These are phyloP conservation scores for Sparus aurata DNA, from an alignment of 2,797 vertebrate species.

Conservation along the genomic window DNA sequence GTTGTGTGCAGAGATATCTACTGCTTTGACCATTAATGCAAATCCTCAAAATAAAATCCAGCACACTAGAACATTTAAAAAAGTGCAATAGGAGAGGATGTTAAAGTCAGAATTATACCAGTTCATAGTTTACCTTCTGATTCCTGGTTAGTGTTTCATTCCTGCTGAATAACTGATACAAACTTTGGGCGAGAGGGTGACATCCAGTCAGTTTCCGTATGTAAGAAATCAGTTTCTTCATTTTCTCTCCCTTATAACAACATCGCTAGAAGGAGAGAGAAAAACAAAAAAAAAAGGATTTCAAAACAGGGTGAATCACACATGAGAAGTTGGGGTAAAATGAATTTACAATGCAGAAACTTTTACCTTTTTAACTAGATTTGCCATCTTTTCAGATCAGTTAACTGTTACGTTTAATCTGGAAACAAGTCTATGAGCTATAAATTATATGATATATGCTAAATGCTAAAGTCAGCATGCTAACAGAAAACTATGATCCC, in stretches of 20 bases:
- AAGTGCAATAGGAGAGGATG: neutral
- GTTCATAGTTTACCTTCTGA: constrained; percentile 67
- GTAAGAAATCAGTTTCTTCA: constrained; percentile 47
- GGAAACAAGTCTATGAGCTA: neutral
- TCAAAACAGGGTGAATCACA: neutral
- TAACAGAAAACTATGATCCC: too few relatives aligned
- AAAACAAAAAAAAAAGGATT: neutral
- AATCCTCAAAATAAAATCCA: neutral
- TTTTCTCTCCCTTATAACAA: rapidly evolving
- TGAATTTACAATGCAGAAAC: too few relatives aligned
- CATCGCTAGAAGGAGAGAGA: constrained; percentile 16
- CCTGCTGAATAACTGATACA: constrained; percentile 70
- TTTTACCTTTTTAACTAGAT: neutral
- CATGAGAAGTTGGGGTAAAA: neutral
- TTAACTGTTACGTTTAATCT: too few relatives aligned
- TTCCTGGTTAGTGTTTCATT: constrained; percentile 51
- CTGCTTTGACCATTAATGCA: neutral
- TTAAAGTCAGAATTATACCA: neutral
- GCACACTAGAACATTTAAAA: neutral
- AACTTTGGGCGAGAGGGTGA: constrained; percentile 72
- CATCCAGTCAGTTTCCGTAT: constrained; percentile 72
- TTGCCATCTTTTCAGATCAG: neutral
- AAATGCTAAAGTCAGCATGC: too few relatives aligned
- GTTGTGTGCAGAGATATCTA: neutral
- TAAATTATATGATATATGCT: too few relatives aligned